Conservation (phyloP, 2,797 vertebrate genomes). For the Sebastes minor region DNA sequence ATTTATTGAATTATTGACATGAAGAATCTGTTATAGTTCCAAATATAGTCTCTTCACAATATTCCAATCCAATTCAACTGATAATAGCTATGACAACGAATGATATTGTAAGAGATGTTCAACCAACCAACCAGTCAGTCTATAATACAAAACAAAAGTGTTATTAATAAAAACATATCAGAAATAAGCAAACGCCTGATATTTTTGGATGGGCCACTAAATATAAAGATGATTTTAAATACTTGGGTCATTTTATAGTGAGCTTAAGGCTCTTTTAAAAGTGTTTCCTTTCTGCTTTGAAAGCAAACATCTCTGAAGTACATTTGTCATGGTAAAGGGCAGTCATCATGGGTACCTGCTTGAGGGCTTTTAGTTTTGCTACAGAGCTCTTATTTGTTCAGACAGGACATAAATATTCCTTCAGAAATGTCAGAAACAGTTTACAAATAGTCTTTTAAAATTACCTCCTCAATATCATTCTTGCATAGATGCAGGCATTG, state of each 20-base stretch:
- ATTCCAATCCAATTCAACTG: not conserved
- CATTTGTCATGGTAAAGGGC: not conserved
- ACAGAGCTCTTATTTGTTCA: not conserved
- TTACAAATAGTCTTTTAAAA: not conserved
- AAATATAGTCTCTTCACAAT: not conserved
- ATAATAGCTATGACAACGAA: not conserved
- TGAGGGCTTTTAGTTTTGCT: not conserved
- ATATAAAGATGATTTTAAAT: not conserved
- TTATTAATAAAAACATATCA: not conserved
- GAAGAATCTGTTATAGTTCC: not conserved
- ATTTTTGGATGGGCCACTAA: not conserved
- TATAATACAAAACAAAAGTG: not conserved
- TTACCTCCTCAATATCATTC: not conserved
- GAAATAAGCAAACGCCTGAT: not conserved
- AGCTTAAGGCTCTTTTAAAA: not conserved
- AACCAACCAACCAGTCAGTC: not conserved
- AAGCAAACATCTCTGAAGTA: not conserved
- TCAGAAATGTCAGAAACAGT: not conserved
- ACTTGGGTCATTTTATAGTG: not conserved
- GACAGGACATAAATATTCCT: not conserved
- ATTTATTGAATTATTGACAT: not conserved
- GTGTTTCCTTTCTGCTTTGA: not conserved
- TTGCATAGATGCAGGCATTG: not conserved
- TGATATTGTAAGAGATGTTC: not conserved
- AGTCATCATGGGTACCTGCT: not conserved